Base-by-base conservation (phyloP, 2,888 invertebrate genomes). In the Drosophila colorata region DNA sequence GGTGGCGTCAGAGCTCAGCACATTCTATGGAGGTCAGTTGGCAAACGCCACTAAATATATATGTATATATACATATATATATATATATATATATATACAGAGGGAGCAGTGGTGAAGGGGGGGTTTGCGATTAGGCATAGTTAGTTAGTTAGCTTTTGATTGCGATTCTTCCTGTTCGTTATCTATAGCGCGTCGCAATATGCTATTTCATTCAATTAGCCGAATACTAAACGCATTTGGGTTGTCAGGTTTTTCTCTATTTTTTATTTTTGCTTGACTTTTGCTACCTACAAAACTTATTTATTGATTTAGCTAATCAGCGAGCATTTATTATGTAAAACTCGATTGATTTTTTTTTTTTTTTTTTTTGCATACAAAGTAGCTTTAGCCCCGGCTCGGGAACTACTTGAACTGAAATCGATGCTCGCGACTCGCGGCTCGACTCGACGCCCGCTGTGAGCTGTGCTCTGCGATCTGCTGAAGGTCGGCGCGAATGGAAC, bases 121-220 rank as follows among this genome's bases (percentile, higher is more conserved):
- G 20, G 20, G 20, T n/a, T 43, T 7, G n/a, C 35, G 35, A 38
- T 38, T 20, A 11, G 38, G 14, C 4, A 18, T 8, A 28, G 16
- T 13, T 46, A 18, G 33, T 13, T 6, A 28, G 31, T 31, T 31
- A 11, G 33, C 28, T 20, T 14, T 8, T 13, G 33, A 65, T 38
- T 64, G 16, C 7, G 28, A 51, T 31, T 46, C 40, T 40, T 59
- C 11, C 33, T 33, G 23, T 8, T 40, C 51, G 51, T 60, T 49
- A 56, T 66, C 66, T 33, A 25, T 2, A 28, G 5, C 16, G 14
- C 49, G 20, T 4, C 25, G 68, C 60, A 69, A 71, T 69, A 81
- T 78, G 83, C 65, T 78, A 87, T 85, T 87, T 83, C 83, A 87
- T 87, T 83, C 83, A 83, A 83, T 83, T 83, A 83, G 74, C 79